Evolutionary conservation across 2,113 vertebrate species (phyloP).

Genomic region (Prolemur simus): DNA sequence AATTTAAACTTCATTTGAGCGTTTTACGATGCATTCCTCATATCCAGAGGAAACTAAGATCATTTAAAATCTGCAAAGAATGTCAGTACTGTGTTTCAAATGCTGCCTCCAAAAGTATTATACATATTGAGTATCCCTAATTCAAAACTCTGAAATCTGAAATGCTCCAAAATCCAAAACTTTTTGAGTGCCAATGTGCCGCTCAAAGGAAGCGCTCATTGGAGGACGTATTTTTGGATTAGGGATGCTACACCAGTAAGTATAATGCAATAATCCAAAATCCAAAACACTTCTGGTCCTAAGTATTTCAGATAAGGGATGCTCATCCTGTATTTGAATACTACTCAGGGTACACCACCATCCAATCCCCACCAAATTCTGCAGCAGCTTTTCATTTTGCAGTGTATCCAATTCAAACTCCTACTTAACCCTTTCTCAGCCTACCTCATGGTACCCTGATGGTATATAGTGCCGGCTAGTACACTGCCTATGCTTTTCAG

Average conservation of each 20-base stretch:
- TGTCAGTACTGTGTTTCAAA: neutral
- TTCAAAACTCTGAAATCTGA: neutral
- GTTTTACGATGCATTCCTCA: neutral
- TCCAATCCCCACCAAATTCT: neutral
- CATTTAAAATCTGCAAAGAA: slow-evolving; percentile 27
- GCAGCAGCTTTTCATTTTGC: neutral
- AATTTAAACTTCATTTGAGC: neutral
- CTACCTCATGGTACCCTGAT: neutral
- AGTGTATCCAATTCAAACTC: neutral
- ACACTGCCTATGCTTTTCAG: neutral
- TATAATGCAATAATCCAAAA: neutral
- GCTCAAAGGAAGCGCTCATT: neutral
- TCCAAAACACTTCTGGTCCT: neutral
- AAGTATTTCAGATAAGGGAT: neutral
- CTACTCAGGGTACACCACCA: neutral
- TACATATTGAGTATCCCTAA: neutral
- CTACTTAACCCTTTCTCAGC: neutral
- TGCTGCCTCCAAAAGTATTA: neutral
- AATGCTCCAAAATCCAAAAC: neutral
- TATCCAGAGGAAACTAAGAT: slow-evolving; percentile 14
- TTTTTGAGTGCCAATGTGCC: neutral
- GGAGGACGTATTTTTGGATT: neutral
- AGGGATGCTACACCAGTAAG: neutral
- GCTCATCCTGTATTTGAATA: neutral
- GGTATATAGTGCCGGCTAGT: neutral